phyloP scores from a whole-genome alignment of 2,797 vertebrate genomes.

The Rhabdophis nuchalis region DNA sequence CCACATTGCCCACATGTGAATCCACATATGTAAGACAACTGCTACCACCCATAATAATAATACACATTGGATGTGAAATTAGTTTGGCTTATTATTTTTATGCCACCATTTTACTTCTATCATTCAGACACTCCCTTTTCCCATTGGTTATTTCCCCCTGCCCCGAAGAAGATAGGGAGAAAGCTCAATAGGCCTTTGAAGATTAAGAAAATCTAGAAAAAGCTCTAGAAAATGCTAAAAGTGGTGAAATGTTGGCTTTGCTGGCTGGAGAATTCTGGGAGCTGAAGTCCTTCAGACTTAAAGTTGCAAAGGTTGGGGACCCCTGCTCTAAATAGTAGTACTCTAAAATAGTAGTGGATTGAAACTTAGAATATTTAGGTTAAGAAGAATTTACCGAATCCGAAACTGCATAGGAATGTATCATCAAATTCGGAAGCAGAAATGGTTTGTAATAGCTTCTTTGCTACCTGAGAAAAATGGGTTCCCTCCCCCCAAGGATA shows the following conservation, averaged over 20 bases:
- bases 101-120: not conserved
- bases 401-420: not conserved
- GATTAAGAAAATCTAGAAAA: not conserved
- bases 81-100: not conserved
- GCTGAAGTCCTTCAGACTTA: too few species aligned
- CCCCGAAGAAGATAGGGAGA: not conserved
- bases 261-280: too few species aligned
- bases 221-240: not conserved
- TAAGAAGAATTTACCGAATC: not conserved
- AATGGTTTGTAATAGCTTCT: not conserved
- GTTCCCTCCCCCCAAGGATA: not conserved
- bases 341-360: too few species aligned
- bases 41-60: not conserved
- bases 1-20: not conserved
- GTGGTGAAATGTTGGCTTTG: not conserved
- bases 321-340: not conserved
- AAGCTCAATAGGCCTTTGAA: not conserved
- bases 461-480: not conserved
- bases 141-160: not conserved
- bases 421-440: not conserved
- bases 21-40: not conserved
- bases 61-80: not conserved
- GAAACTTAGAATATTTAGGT: not conserved
- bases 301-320: too few species aligned
- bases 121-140: not conserved